Conservation (phyloP, 1,140 invertebrate species). For the Spodoptera frugiperda region DNA sequence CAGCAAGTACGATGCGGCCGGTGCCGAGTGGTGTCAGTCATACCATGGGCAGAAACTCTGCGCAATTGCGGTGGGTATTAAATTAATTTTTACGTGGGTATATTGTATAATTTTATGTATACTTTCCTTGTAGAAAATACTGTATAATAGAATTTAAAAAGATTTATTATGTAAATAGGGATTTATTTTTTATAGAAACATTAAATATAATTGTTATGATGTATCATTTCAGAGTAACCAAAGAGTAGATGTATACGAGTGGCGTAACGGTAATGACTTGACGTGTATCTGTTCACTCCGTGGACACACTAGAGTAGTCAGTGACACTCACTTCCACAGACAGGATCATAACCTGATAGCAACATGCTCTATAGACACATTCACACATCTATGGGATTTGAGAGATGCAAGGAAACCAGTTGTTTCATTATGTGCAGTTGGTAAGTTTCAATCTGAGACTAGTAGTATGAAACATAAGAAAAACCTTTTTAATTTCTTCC, state of each 20-base stretch:
- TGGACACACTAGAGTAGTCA: slow-evolving; percentile 95
- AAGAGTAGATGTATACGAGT: slow-evolving; percentile 93
- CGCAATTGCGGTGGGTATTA: slow-evolving; percentile 93
- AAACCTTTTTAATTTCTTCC: not conserved
- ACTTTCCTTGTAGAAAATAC: too few relatives aligned
- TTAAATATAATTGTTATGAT: not conserved
- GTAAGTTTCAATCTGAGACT: too few relatives aligned
- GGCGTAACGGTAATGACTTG: slow-evolving; percentile 89
- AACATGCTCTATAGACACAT: slow-evolving; percentile 97
- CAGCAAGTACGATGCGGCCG: slow-evolving; percentile 97
- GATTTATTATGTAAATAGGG: too few relatives aligned
- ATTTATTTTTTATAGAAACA: too few relatives aligned
- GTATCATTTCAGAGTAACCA: slow-evolving; percentile 90
- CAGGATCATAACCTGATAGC: slow-evolving; percentile 96
- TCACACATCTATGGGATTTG: slow-evolving; percentile 97
- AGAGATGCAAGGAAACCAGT: slow-evolving; percentile 93
- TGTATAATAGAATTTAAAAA: too few relatives aligned
- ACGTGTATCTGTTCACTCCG: slow-evolving; percentile 91
- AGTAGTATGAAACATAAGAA: too few relatives aligned
- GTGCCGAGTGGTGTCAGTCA: slow-evolving; percentile 96
- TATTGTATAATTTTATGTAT: too few relatives aligned
- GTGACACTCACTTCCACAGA: slow-evolving; percentile 97
- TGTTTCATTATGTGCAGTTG: slow-evolving; percentile 90
- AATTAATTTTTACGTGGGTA: too few relatives aligned
- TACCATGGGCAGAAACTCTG: slow-evolving; percentile 92